Conservation (phyloP, 2,888 invertebrate species). For the Halictus quadricinctus region DNA sequence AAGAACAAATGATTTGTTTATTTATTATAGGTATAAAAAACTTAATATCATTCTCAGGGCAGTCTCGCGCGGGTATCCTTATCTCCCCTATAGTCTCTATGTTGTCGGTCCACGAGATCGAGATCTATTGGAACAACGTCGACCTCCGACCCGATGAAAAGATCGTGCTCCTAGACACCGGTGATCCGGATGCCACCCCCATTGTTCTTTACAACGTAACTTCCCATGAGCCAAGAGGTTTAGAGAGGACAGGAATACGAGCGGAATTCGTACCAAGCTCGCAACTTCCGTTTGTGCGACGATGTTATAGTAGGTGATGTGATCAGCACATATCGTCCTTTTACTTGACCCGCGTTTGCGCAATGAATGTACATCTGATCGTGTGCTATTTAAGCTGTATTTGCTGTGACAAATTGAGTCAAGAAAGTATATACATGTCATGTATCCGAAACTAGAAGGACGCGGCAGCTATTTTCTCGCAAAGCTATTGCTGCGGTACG, state of each 20-base stretch:
- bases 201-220: constrained; percentile 62
- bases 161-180: constrained; percentile 67
- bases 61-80: constrained; percentile 68
- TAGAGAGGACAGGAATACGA: constrained; percentile 68
- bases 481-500: too few species aligned
- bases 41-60: constrained; percentile 17
- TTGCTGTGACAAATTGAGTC: too few species aligned
- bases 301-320: constrained; percentile 70
- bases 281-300: constrained; percentile 67
- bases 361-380: too few species aligned
- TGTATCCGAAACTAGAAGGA: too few species aligned
- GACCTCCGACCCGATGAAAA: constrained; percentile 65
- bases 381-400: too few species aligned
- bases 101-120: constrained; percentile 68
- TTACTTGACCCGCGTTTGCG: neutral
- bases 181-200: constrained; percentile 41
- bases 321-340: neutral
- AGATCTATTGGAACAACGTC: constrained; percentile 74
- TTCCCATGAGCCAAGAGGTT: constrained; percentile 64
- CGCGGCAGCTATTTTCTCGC: too few species aligned
- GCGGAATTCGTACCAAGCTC: constrained; percentile 70
- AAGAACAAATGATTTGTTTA: neutral
- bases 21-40: neutral
- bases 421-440: too few species aligned
- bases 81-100: constrained; percentile 72